Evolutionary conservation across 64 coral and sea anemone species (phyloP).

Genomic region (Porites australiensis): DNA sequence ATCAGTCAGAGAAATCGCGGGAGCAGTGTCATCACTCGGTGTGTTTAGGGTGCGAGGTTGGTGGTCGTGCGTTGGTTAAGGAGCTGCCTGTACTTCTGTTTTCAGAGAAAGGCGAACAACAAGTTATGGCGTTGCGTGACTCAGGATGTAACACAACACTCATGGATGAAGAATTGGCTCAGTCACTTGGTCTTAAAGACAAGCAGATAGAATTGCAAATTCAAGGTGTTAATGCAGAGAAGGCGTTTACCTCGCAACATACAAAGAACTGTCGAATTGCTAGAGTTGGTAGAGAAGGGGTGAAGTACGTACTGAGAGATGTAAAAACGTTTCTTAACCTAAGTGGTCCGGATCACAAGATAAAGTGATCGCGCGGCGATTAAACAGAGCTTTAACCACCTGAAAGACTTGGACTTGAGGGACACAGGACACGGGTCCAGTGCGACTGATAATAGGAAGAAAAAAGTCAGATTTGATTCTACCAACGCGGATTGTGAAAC

Average conservation of each 20-base stretch:
- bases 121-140: background rate
- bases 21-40: too few relatives aligned
- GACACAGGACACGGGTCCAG: constrained; percentile 18
- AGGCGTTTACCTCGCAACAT: background rate
- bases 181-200: background rate
- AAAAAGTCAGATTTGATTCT: constrained; percentile 32
- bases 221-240: constrained; percentile 4
- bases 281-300: background rate
- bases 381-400: background rate
- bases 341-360: constrained; percentile 11
- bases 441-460: constrained; percentile 10
- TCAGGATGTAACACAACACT: background rate
- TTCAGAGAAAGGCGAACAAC: background rate
- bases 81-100: background rate
- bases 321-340: constrained; percentile 1
- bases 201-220: constrained; percentile 22
- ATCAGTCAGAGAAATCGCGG: too few relatives aligned
- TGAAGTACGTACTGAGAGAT: background rate
- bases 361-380: background rate
- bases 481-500: constrained; percentile 1
- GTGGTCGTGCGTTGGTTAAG: too few relatives aligned
- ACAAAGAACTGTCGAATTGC: background rate
- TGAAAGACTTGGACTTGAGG: constrained; percentile 5
- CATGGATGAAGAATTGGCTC: background rate
- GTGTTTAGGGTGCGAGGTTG: too few relatives aligned